A percentile compares a stretch with the other conserved stretches of the same genome.
phyloP scores from a whole-genome alignment of 1,140 invertebrate species.

The Sminthurinus signatus region DNA sequence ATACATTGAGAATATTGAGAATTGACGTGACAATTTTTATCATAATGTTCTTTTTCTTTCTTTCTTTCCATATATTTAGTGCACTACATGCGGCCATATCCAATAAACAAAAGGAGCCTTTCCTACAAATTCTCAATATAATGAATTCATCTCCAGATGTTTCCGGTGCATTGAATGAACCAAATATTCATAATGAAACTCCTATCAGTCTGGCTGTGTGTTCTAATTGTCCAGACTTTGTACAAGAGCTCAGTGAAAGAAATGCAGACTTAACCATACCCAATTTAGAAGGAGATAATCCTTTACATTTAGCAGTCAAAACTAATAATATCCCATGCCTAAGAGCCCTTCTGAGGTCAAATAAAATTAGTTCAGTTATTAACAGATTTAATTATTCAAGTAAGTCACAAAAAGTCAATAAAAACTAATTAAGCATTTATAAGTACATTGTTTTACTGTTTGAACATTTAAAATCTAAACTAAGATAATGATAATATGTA shows the following conservation, averaged over 20 bases:
- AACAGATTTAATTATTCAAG: constrained; percentile 34
- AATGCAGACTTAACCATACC: constrained; percentile 30
- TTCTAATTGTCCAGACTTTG: constrained; percentile 23
- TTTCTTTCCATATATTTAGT: constrained; percentile 23
- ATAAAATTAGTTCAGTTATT: constrained; percentile 15
- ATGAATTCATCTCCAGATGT: constrained; percentile 27
- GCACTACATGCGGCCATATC: constrained; percentile 35
- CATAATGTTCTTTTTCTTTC: not conserved
- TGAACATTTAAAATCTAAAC: no score
- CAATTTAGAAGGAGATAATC: constrained; percentile 32
- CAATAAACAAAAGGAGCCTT: constrained; percentile 32
- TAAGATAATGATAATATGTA: no score
- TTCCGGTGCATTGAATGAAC: constrained; percentile 26
- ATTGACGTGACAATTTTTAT: no score
- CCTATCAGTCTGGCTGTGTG: constrained; percentile 28
- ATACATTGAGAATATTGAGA: no score
- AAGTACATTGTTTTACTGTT: no score
- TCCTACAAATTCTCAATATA: constrained; percentile 30
- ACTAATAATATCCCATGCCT: constrained; percentile 23
- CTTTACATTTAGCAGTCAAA: constrained; percentile 34
- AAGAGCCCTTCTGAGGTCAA: constrained; percentile 14
- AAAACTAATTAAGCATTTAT: not conserved
- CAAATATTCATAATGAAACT: constrained; percentile 26
- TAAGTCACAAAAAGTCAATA: constrained; percentile 7
- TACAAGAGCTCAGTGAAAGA: constrained; percentile 20